Base-by-base conservation (phyloP, 53 echinoderm and acorn worm genomes). In the Astropecten irregularis region DNA sequence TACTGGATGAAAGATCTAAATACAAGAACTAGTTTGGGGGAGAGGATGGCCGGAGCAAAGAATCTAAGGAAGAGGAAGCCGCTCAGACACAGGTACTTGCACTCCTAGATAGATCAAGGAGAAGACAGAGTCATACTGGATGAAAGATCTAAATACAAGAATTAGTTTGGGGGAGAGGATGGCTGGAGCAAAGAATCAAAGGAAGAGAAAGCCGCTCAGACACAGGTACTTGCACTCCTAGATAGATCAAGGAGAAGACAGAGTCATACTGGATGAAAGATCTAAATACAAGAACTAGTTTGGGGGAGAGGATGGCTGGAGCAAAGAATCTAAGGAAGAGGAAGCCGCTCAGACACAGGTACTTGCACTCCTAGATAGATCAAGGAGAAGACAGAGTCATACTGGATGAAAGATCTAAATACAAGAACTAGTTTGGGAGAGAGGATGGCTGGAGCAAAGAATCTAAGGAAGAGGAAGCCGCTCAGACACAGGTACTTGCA, bases 11-110 rank as follows among this genome's bases (percentile, higher is more conserved):
- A 51, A 0, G 51, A n/a, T 4, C 9, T 19, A 49, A 49, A n/a
- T n/a, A n/a, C n/a, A n/a, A n/a, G n/a, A n/a, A n/a, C n/a, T n/a
- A 86, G 77, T 68, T 86, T 86, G 9, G 86, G 86, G 3, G 86
- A 86, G 8, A 86, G 67, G 63, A 86, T 53, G 19, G 86, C 86
- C 7, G 86, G 86, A 26, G 86, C 86, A 52, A 86, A 86, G 77
- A 86, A 86, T 4, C 86, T 44, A 18, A 86, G 77, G 77, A 86
- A 86, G 66, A 86, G 54, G 40, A 86, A 86, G 4, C 86, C 86
- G 54, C 77, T 77, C 42, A 86, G 51, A 30, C 86, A 86, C 46
- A 86, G 66, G 15, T 86, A 86, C 42, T 86, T 76, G 62, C 76
- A 76, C 4, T 86, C 86, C 86, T 86, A 33, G 23, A 32, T 5